Base-by-base conservation (phyloP, 2,113 vertebrate species). In the Leucoraja erinaceus region DNA sequence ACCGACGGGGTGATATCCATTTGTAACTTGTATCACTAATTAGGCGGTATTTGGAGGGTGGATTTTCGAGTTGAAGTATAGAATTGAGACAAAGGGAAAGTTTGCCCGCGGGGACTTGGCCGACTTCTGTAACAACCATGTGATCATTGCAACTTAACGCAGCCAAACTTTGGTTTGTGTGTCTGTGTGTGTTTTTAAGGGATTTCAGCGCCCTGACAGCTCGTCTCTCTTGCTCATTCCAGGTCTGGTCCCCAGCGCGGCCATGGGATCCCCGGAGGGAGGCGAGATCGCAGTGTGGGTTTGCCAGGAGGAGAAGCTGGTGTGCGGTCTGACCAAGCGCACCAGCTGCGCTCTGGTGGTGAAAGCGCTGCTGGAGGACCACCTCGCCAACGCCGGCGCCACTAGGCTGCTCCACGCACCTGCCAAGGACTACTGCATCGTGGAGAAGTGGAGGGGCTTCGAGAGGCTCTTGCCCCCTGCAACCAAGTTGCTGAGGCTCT, bases 271-370 rank as follows among this genome's bases (percentile, higher is more conserved):
- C 66, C 88, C 66, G 63, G 97, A 97, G 94, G 96, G 96, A 72
- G 98, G 96, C 93, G 98, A 99, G 95, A 98, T 99, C 93, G 97
- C 98, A 77, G 97, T 99, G 63, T 98, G 96, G 94, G 98, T 99
- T 93, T 98, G 97, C 95, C 96, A 97, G 66, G 98, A 99, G 94
- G 98, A 99, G 93, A 99, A 99, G 94, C 97, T 98, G 66, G 97
- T 99, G 31, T 98, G 97, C 92, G 99, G 98, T 18, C 95, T 99
- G 54, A 98, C 98, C 11, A 99, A 98, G 94, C 98, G 97, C 93
- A 99, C 99, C 3, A 99, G 98, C 6, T 98, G 98, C 11, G 94
- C 96, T 2, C 97, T 99, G 93, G 95, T 99, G 94, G 95, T 99
- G 93, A 96, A 98, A 94, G 99, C 98, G 0, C 95, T 99, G 90